Conservation (phyloP, 2,888 invertebrate species). For the Leptopterna dolabrata region DNA sequence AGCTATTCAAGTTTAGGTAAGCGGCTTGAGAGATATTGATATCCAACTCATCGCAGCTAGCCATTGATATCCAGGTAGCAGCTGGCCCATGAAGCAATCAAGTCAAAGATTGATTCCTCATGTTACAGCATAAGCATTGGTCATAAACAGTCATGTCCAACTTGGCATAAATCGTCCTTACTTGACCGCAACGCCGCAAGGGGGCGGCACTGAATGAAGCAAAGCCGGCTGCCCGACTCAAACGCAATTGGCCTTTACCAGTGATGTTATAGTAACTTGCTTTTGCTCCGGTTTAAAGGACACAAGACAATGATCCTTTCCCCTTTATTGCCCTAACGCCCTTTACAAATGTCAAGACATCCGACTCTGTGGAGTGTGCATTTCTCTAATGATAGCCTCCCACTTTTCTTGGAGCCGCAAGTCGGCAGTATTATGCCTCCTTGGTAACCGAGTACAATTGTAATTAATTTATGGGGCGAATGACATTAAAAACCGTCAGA, state of each 20-base stretch:
- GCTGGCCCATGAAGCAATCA: too few species aligned
- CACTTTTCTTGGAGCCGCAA: neutral
- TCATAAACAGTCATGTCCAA: too few species aligned
- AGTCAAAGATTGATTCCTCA: too few species aligned
- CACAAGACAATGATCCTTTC: constrained; percentile 56
- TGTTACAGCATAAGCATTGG: too few species aligned
- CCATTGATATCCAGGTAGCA: too few species aligned
- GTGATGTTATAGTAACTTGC: constrained; percentile 35
- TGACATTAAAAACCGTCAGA: constrained; percentile 45
- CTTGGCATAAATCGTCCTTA: neutral
- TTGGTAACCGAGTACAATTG: constrained; percentile 39
- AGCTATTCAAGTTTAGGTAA: too few species aligned
- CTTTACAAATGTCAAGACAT: constrained; percentile 57
- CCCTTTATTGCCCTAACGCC: constrained; percentile 55
- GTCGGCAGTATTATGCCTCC: neutral
- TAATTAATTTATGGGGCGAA: constrained; percentile 51
- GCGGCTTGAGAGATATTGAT: too few species aligned
- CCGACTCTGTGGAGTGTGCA: constrained; percentile 38
- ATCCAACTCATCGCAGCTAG: too few species aligned
- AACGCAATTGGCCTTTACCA: constrained; percentile 55
- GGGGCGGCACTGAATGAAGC: neutral
- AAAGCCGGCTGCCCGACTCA: neutral
- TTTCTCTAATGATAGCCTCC: constrained; percentile 50
- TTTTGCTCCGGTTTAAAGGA: constrained; percentile 53
- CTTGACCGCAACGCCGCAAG: neutral